Evolutionary conservation across 2,888 invertebrate species (phyloP).

Genomic region (Limnephilus auricula): DNA sequence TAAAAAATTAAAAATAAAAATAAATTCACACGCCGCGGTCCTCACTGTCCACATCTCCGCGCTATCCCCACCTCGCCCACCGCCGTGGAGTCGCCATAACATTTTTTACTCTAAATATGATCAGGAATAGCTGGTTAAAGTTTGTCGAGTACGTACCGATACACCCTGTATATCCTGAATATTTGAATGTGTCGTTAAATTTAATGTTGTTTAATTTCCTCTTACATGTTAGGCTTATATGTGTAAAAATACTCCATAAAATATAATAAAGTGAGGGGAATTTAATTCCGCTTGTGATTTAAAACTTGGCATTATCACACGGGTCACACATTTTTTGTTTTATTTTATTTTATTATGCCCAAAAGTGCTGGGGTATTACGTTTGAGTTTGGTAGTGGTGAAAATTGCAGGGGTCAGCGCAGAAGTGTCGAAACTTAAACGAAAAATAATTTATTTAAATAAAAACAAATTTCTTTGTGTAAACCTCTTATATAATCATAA

Average conservation of each 20-base stretch:
- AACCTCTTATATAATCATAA: too few species aligned
- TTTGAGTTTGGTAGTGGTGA: neutral
- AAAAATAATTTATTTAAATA: too few species aligned
- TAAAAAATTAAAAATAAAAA: too few species aligned
- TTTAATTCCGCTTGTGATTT: neutral
- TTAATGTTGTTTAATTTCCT: neutral
- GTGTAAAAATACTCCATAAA: neutral
- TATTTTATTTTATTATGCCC: neutral
- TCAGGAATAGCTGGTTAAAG: too few species aligned
- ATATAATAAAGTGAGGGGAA: neutral
- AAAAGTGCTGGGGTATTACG: neutral
- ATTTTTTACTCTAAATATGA: too few species aligned
- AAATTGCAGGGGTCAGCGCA: neutral
- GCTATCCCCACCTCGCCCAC: too few species aligned
- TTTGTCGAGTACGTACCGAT: too few species aligned
- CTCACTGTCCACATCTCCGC: too few species aligned
- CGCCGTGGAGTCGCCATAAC: too few species aligned
- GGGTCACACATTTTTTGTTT: neutral
- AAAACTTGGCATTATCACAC: neutral
- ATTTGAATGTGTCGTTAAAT: neutral
- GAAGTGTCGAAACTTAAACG: neutral
- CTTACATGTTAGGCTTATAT: neutral
- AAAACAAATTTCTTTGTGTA: too few species aligned
- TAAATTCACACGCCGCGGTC: too few species aligned
- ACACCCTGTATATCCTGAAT: neutral